Evolutionary conservation across 2,888 invertebrate species (phyloP), one percentile per base, ranked within the genome.

Genomic region (Agonopterix subpropinquella): DNA sequence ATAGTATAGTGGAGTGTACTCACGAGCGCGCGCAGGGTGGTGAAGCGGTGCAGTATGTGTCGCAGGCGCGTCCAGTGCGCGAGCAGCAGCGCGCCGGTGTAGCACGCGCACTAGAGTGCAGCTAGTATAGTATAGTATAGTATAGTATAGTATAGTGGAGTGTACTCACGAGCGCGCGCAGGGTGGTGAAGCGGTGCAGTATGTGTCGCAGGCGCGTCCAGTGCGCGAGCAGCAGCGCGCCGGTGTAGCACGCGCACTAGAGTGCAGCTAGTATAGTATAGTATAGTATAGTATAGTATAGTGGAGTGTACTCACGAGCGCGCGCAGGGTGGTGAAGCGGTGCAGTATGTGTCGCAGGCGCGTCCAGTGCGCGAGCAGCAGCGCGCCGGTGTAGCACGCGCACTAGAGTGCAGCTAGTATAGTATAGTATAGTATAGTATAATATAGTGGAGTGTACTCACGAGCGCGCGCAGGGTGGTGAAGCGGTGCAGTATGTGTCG

Each of bases 191-290:
- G 43, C 71, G 69, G 3, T 67, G 70, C 8, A 73, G 70, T 5
- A 92, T 69, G 47, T 76, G 77, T 53, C 88, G 77, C 36, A 92
- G 68, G 35, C 73, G 65, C n/a, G 73, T 66, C 75, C 89, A 89
- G 10, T 77, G 65, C 15, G 91, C 73, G 2, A 65, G 67, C 45
- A 83, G 74, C 2, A 56, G 71, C 49, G 77, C 75, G 36, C 94
- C 94, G 65, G 77, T 83, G 74, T 94, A 78, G 78, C 11, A 92
- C 89, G 47, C 81, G 74, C 8, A 91, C 90, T 54, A 67, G 69
- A 2, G 67, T 71, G 41, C 79, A 76, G 0, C 80, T 68, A n/a
- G n/a, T n/a, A n/a, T n/a, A n/a, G n/a, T n/a, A n/a, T n/a, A n/a
- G n/a, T n/a, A n/a, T n/a, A n/a, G n/a, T n/a, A n/a, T n/a, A 65